phyloP scores from a whole-genome alignment of 2,797 vertebrate genomes.

The Thripadectes ignobilis region DNA sequence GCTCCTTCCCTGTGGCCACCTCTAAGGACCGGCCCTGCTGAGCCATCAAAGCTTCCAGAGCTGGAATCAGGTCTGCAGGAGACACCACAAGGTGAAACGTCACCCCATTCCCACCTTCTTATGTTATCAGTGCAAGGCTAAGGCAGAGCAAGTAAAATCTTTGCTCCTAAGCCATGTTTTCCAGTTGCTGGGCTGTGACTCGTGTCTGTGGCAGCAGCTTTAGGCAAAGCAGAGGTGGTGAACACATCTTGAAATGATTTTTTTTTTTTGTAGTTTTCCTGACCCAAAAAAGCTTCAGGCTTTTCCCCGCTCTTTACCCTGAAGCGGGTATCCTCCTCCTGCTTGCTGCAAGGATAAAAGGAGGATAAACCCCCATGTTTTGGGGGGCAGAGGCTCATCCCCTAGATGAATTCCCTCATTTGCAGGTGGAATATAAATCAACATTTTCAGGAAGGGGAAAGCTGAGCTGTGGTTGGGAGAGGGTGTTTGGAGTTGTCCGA shows the following conservation, averaged over 20 bases:
- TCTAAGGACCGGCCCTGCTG: background rate
- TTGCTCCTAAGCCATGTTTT: background rate
- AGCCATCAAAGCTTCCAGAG: background rate
- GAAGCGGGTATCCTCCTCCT: background rate
- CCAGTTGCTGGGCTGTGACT: background rate
- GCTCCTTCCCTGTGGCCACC: fast-evolving
- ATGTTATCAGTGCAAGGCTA: background rate
- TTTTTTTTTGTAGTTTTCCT: background rate
- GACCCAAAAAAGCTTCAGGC: background rate
- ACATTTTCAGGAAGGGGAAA: background rate
- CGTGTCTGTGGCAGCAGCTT: background rate
- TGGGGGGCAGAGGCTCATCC: background rate
- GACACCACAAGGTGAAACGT: background rate
- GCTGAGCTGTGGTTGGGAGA: fast-evolving
- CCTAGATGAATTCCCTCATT: background rate
- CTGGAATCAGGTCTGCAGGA: background rate
- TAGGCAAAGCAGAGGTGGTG: background rate
- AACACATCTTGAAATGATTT: background rate
- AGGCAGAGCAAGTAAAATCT: background rate
- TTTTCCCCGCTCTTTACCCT: background rate
- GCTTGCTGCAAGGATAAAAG: background rate
- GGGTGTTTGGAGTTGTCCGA: background rate
- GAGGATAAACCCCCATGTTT: background rate
- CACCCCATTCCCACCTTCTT: background rate
- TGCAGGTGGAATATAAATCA: background rate